Conservation (phyloP, 2,888 invertebrate genomes). For the Pachliopta kotzebuea region DNA sequence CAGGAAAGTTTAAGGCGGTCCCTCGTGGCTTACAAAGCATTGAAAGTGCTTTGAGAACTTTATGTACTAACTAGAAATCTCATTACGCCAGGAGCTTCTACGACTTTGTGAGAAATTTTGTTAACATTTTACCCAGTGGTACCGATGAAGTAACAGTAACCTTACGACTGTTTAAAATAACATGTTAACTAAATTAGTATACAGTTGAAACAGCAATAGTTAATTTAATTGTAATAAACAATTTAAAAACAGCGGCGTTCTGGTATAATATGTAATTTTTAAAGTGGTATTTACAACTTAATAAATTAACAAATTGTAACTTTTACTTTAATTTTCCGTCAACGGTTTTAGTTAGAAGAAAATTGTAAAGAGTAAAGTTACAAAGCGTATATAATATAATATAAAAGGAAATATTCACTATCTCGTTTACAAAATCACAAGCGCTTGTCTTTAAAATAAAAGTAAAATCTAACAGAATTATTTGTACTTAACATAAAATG, state of each 20-base stretch:
- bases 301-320: not conserved
- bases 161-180: not conserved
- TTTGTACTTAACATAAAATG: not conserved
- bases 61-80: constrained; percentile 1
- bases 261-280: not conserved
- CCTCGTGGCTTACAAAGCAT: constrained; percentile 22
- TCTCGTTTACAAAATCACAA: not conserved
- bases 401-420: not conserved
- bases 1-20: constrained; percentile 12
- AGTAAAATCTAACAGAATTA: not conserved
- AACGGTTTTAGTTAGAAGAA: not conserved
- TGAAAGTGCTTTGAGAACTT: constrained; percentile 21
- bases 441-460: not conserved
- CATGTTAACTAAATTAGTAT: not conserved
- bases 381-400: too few relatives aligned
- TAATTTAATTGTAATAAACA: not conserved
- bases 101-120: not conserved
- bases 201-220: too few relatives aligned
- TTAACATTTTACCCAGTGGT: not conserved
- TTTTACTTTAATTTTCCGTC: not conserved
- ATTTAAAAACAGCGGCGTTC: not conserved
- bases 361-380: too few relatives aligned
- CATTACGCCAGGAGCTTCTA: not conserved
- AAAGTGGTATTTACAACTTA: too few relatives aligned
- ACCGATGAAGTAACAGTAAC: too few relatives aligned